These are phyloP conservation scores for Fratercula arctica DNA, from an alignment of 2,797 vertebrate species.

Conservation along the genomic window DNA sequence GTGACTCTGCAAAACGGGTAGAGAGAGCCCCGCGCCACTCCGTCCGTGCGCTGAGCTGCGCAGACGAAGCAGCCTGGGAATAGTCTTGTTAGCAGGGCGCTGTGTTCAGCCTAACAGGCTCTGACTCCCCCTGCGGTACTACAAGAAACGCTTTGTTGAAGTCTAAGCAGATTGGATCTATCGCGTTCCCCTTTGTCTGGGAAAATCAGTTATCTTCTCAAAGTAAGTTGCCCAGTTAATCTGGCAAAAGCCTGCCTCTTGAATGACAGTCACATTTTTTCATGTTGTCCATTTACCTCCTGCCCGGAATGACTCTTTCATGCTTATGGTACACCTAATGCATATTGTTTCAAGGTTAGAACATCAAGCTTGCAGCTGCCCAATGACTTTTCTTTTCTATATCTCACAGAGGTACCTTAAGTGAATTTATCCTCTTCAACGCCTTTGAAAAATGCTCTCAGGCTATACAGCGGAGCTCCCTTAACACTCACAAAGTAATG, in stretches of 20 bases:
- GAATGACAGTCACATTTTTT: not conserved
- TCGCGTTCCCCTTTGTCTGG: not conserved
- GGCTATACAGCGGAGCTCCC: not conserved
- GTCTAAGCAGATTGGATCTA: not conserved
- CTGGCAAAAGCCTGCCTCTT: not conserved
- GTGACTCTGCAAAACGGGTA: not conserved
- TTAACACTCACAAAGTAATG: not conserved
- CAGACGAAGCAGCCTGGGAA: not conserved
- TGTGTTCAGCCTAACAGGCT: not conserved
- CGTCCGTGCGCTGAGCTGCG: accelerated
- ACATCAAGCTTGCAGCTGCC: not conserved
- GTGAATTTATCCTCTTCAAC: slow-evolving; percentile 2
- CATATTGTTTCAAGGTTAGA: not conserved
- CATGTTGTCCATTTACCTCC: not conserved
- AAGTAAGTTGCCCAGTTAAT: not conserved
- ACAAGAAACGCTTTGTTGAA: not conserved
- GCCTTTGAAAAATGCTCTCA: not conserved
- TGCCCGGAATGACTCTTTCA: not conserved
- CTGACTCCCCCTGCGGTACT: not conserved
- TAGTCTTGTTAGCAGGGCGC: accelerated
- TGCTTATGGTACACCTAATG: not conserved
- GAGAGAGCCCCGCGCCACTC: not conserved
- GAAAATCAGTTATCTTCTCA: not conserved
- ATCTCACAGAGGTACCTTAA: slow-evolving; percentile 17
- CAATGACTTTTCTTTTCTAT: not conserved